phyloP scores from a whole-genome alignment of 2,797 vertebrate genomes.

The Lepidocolaptes lacrymiger region DNA sequence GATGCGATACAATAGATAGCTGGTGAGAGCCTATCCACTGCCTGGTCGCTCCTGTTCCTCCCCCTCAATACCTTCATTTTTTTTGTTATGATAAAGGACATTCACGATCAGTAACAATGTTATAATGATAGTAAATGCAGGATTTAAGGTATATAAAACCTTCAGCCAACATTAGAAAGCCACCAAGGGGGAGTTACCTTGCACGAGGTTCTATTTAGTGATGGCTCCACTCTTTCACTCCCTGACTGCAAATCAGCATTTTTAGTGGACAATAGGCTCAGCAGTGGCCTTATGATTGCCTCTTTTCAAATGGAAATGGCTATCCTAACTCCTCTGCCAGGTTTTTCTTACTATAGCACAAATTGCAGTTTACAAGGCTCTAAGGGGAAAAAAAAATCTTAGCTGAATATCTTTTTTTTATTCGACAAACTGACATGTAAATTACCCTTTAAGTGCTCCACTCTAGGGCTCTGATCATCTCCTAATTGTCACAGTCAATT shows the following conservation, averaged over 20 bases:
- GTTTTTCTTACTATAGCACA: constrained; percentile 93
- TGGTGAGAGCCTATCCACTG: constrained; percentile 82
- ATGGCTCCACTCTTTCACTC: constrained; percentile 82
- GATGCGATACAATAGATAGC: constrained; percentile 83
- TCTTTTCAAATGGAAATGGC: constrained; percentile 99
- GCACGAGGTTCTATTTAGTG: constrained; percentile 81
- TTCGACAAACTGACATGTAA: constrained; percentile 98
- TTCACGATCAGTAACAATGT: constrained; percentile 75
- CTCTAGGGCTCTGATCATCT: constrained; percentile 93
- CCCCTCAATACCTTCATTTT: constrained; percentile 72
- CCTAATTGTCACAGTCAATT: constrained; percentile 99
- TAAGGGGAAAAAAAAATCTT: constrained; percentile 83
- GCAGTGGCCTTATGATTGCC: constrained; percentile 97
- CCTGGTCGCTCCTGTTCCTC: constrained; percentile 78
- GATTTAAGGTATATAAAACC: constrained; percentile 78
- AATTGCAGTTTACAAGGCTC: constrained; percentile 99
- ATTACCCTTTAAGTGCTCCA: constrained; percentile 98
- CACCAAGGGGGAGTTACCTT: constrained; percentile 81
- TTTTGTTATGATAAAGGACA: constrained; percentile 72
- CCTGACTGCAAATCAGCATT: constrained; percentile 88
- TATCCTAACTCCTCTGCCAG: constrained; percentile 90
- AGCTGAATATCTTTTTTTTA: constrained; percentile 93
- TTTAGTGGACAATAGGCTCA: constrained; percentile 97
- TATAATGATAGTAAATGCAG: constrained; percentile 78
- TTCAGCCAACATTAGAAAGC: constrained; percentile 74